Evolutionary conservation across 2,113 vertebrate genomes (phyloP).

Genomic region (Laticauda colubrina): DNA sequence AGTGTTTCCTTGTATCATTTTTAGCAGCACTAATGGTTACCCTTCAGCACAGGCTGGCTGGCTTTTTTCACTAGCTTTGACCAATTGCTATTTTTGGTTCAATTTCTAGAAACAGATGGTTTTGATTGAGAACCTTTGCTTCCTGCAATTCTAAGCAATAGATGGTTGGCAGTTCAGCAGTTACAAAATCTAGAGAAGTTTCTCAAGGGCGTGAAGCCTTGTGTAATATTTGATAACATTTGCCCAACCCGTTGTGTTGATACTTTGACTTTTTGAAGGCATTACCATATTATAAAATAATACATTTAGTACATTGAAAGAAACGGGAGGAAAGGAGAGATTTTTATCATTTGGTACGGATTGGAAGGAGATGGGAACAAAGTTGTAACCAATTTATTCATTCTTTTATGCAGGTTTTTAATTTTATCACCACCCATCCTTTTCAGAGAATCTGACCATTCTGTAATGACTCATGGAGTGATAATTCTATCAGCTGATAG

Average conservation of each 20-base stretch:
- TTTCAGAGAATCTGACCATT: neutral
- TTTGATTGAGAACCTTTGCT: constrained; percentile 58
- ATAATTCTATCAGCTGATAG: neutral
- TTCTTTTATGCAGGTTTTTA: neutral
- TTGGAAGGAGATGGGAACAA: neutral
- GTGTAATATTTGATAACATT: constrained; percentile 30
- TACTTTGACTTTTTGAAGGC: neutral
- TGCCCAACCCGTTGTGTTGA: neutral
- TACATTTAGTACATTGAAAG: neutral
- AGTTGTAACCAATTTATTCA: neutral
- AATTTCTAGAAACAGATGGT: constrained; percentile 69
- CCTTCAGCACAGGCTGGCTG: constrained; percentile 50
- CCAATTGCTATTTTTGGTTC: constrained; percentile 70
- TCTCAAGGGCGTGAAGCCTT: constrained; percentile 25
- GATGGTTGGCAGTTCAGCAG: constrained; percentile 55
- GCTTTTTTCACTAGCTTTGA: constrained; percentile 52
- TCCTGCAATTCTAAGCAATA: constrained; percentile 57
- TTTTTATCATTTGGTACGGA: neutral
- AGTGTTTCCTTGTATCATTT: constrained; percentile 6
- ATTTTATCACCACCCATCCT: neutral
- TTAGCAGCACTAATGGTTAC: constrained; percentile 33
- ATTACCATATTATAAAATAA: neutral
- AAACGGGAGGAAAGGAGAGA: neutral
- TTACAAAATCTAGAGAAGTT: constrained; percentile 49
- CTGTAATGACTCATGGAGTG: neutral